Base-by-base conservation (phyloP, 2,888 invertebrate species). In the Campoplex capitator region DNA sequence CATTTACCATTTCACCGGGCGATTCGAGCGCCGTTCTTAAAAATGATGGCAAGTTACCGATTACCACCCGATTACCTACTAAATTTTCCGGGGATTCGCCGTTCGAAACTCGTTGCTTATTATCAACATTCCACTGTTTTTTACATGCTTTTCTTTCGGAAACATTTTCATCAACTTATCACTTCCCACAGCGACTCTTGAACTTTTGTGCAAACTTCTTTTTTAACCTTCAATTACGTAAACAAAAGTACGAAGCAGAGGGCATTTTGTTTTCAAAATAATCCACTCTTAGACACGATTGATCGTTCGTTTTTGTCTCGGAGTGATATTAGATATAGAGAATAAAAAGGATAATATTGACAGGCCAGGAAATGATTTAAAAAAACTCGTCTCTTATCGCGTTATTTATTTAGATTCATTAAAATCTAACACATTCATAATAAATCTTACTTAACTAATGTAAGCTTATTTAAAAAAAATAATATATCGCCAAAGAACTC, bases 361-460 rank as follows among this genome's bases (percentile, higher is more conserved):
- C 76, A 32, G 16, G 16, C 23, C n/a, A 42, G 32, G 13, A 18
- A 16, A 45, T 71, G 74, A 54, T 48, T 32, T 18, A 9, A 13
- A 68, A 75, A 67, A n/a, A 75, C 13, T 38, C 38, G 6, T 38
- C 79, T 79, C 48, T 74, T 85, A 87, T 18, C 54, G 89, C 81
- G 82, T 54, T 79, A 88, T 90, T 89, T 89, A 90, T 91, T 89
- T 86, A 80, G 84, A 88, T 89, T 86, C 87, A 86, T 85, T 90
- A 89, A 88, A 89, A 83, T 89, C 89, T 90, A 89, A 89, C 87
- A 90, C 90, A 91, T 89, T 89, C 83, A 91, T 91, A 88, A 90
- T 91, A 90, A 91, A 90, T 88, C 91, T 91, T 90, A 90, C 65
- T 32, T 82, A 74, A 38, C 90, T 90, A 90, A 86, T 77, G 81